Percentiles rank a stretch among this genome's conserved stretches.
Conservation (phyloP, 1,140 invertebrate genomes). For the Steinernema khuongi region DNA sequence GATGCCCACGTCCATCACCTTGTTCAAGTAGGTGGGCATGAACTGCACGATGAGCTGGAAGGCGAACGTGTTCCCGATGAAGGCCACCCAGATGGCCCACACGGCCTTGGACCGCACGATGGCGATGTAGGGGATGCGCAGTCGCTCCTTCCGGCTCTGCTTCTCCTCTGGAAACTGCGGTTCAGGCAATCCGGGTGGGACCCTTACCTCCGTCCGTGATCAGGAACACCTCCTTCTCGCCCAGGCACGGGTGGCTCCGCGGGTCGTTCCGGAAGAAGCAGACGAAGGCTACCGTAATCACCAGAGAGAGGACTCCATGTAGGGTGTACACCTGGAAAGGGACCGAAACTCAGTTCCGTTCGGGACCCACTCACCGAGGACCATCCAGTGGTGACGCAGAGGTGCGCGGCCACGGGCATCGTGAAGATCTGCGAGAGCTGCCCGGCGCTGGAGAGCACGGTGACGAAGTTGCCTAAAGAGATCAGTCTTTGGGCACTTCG, state of each 20-base stretch:
- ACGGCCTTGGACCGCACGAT: slow-evolving; percentile 36
- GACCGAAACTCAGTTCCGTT: too few species aligned
- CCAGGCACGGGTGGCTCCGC: slow-evolving; percentile 19
- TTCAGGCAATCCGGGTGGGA: background rate
- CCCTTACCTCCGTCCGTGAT: slow-evolving; percentile 24
- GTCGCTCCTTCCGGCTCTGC: slow-evolving; percentile 23
- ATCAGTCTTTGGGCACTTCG: background rate
- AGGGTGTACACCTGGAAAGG: slow-evolving; percentile 24
- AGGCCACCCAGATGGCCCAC: slow-evolving; percentile 53
- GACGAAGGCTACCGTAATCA: slow-evolving; percentile 22
- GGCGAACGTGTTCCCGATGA: slow-evolving; percentile 47
- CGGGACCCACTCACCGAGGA: too few species aligned
- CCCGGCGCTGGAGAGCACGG: slow-evolving; percentile 19
- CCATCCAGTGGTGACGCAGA: slow-evolving; percentile 28
- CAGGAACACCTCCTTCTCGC: slow-evolving; percentile 17
- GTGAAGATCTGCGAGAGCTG: slow-evolving; percentile 33
- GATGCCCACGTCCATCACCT: slow-evolving; percentile 37
- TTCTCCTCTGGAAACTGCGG: slow-evolving; percentile 22
- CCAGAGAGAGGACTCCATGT: slow-evolving; percentile 17
- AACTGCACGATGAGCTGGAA: slow-evolving; percentile 44
- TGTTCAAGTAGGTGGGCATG: slow-evolving; percentile 38
- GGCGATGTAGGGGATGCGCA: slow-evolving; percentile 39
- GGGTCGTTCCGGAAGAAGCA: slow-evolving; percentile 24
- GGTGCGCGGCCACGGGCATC: slow-evolving; percentile 26
- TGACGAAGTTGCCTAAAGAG: slow-evolving; percentile 25